Evolutionary conservation across 2,888 invertebrate species (phyloP), one percentile per base, ranked within the genome.

Genomic region (Melinaea marsaeus): DNA sequence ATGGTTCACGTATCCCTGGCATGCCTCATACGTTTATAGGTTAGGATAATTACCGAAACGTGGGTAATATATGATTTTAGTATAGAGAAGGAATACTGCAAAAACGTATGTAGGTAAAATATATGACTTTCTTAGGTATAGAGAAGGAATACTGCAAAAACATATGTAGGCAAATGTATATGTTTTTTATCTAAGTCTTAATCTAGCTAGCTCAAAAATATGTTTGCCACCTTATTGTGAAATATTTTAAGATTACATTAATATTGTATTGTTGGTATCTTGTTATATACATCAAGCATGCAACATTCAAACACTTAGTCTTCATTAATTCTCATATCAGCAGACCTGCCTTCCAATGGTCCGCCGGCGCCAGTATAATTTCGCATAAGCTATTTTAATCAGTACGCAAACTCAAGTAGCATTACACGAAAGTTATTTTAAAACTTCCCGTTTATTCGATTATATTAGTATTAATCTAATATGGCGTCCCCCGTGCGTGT

Each of bases 331-430:
- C 62, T 51, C 60, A 59, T 69, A 68, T 64, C 33, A 54, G 55
- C 63, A 62, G 65, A 63, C 64, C 62, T 55, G 56, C 64, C 61
- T 48, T 51, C 60, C 61, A 48, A 55, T 34, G 57, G 45, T 58
- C 57, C 33, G 57, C 65, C 64, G 73, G 74, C 72, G 74, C 72
- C 72, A 67, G 64, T 60, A 57, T 61, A 58, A 69, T 71, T 68
- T 71, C 61, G 68, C 69, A 66, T 70, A 70, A 64, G 66, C 68
- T 67, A 71, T 71, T 72, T 73, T 32, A 51, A 73, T 73, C 71
- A 71, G 65, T 65, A 69, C 63, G 67, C 62, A 65, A 66, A 67
- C 62, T 69, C 69, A 62, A 64, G 64, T 63, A 66, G 67, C 59
- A 47, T 61, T 55, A 46, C 56, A 60, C 59, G 66, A 58, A 69